Evolutionary conservation across 2,797 vertebrate species (phyloP), one percentile per base, ranked within the genome.

Genomic region (Schizopygopsis pylzovi): DNA sequence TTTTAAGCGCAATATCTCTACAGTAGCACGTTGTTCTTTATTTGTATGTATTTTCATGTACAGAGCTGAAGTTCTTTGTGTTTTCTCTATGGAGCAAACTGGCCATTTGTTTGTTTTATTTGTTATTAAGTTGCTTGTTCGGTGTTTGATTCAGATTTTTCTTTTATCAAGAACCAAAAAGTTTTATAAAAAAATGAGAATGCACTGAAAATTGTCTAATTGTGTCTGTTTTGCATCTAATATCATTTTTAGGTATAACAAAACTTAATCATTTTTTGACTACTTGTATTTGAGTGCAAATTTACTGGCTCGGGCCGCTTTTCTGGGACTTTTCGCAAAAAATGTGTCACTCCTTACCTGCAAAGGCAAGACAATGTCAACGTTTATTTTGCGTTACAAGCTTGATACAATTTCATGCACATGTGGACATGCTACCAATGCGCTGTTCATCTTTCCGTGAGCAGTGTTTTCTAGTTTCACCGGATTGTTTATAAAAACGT

Each of bases 131-230:
- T 56, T 82, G 13, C 67, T 25, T 70, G 81, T 82, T 82, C 81
- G 18, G 22, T 54, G 43, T 68, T 81, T 45, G 15, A 18, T 45
- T 39, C 25, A 33, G n/a, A 49, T 37, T 47, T 67, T 81, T 49
- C 2, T 81, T 81, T 81, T 52, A 81, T 37, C 11, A 49, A 81
- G 7, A 81, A 65, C 2, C n/a, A 75, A 56, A 73, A 16, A 1
- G 25, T 85, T 85, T 85, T 85, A 85, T 79, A 85, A 61, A 49
- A 65, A 54, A 61, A 72, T 6, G 4, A 59, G 25, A n/a, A 82
- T 72, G 10, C 18, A 49, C 70, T n/a, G 56, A 65, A 63, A 39
- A n/a, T 63, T 15, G 33, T 83, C 43, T 25, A 12, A 61, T 25
- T 63, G 56, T 47, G 15, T 67, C 13, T 43, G 20, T 79, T 28